Evolutionary conservation across 2,113 vertebrate species (phyloP), one percentile per base, ranked within the genome.

Genomic region (Pandion haliaetus): DNA sequence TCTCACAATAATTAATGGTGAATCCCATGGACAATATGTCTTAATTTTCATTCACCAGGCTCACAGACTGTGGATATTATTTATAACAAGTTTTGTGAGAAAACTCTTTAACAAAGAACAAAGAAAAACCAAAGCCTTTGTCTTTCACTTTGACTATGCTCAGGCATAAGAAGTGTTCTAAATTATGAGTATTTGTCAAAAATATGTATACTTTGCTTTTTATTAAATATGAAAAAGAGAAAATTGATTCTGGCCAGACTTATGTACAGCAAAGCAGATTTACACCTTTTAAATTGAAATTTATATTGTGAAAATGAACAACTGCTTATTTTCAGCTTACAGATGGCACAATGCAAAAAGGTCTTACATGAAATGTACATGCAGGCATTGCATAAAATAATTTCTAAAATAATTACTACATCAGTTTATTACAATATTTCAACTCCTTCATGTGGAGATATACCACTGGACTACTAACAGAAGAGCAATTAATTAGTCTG

Each of bases 1-100:
- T 67, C 83, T 81, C 63, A 26, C 74, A 93, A 88, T 83, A 93
- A 95, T 88, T 82, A 95, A 88, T 52, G 80, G 28, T 36, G 66
- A 25, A 25, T 77, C 52, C 20, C 34, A n/a, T 49, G 32, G 49
- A 74, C 26, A 54, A 52, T 90, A 17, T 86, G 19, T 76, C 24
- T 90, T 94, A 38, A 55, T 82, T 88, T 49, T 50, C 45, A 52
- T 93, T 94, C 79, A 38, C 4, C 42, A 45, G 38, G 32, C 42
- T 92, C 50, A 79, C 23, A 86, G 47, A 80, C 29, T 47, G 31
- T 66, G 44, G 34, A 23, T 67, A 58, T 65, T 88, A 69, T 42
- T 25, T 47, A 28, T 86, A 80, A 59, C 4, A 57, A 31, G 15
- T 38, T 87, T 7, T 83, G 18, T 78, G 70, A 70, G 50, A 72